Evolutionary conservation across 1,140 invertebrate genomes (phyloP), one percentile per base, ranked within the genome.

Genomic region (Aradophagus sp.): DNA sequence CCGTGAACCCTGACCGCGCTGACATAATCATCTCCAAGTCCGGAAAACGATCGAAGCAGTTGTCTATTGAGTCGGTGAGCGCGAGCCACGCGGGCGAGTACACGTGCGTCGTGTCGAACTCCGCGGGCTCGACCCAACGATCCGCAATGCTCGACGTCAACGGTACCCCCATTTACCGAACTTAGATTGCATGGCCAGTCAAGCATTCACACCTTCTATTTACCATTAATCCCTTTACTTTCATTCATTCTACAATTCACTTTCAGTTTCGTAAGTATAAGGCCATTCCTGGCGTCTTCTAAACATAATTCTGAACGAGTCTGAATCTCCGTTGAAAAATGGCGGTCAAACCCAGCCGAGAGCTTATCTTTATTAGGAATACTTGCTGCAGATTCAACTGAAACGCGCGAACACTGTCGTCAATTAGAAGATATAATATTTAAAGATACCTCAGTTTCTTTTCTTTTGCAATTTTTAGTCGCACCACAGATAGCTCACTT

Each of bases 401-500:
- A n/a, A n/a, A n/a, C n/a, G n/a, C n/a, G n/a, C n/a, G n/a, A n/a
- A n/a, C n/a, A n/a, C n/a, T n/a, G n/a, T n/a, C n/a, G n/a, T n/a
- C n/a, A n/a, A 23, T 8, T 23, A 23, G 8, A 23, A 23, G 8
- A 23, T 23, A 23, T 23, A 4, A 23, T n/a, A 23, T 23, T 23
- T 8, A 8, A 23, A 23, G 8, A 23, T 5, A 34, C 17, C 7
- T 72, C 4, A 5, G 20, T 23, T 5, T 23, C 4, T 5, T 23
- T 23, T 5, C 4, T 23, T 23, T 23, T 23, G 20, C 8, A 5
- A 23, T 23, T 23, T 5, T 39, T 48, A 91, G 91, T 91, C 77
- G 87, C 88, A 53, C 90, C 91, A 32, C 87, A 90, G 82, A 89
- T 92, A 76, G 84, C 88, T 61, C 88, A 89, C 12, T 91, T 91